Evolutionary conservation across 1,140 invertebrate species (phyloP), one percentile per base, ranked within the genome.

Genomic region (Oncopeltus fasciatus): DNA sequence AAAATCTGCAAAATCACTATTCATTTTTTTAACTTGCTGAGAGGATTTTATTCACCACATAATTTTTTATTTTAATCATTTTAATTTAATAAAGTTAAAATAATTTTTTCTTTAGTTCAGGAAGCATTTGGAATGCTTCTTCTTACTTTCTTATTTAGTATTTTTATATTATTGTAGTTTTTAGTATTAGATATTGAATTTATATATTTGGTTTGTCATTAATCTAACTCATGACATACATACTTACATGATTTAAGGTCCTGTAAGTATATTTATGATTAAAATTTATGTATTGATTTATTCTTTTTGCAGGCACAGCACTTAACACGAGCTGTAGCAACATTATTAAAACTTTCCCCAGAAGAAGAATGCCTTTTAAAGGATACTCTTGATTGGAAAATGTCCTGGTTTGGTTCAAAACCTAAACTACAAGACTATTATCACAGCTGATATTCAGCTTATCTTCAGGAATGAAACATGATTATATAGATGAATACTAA

Each of bases 331-430:
- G 92, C 91, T 16, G 86, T 95, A 0, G 82, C 90, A 1, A 87
- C 87, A 3, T 74, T 95, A 57, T 75, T 95, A 21, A 83, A 90
- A 63, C 85, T 95, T 65, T 85, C 84, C 0, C 79, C 83, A 9
- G 90, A 94, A 69, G 92, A 95, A 76, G 90, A 95, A 72, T 83
- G 84, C 70, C 71, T 93, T 0, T 76, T 95, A n/a, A 81, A 86
- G 61, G 88, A 92, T 68, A 92, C 90, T 0, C 72, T 94, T 28
- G 87, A 92, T 64, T 92, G 86, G 80, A 88, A 90, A 72, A 86
- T 85, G 80, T 91, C 88, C 4, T 90, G 88, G 88, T 91, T 90
- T 70, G 85, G 86, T 1, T 77, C 80, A 1, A 76, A 77, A 63
- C 83, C 84, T 16, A 66, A 47, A 51, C 26, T 57, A 2, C 60